Evolutionary conservation across 2,888 invertebrate genomes (phyloP), one percentile per base, ranked within the genome.

Genomic region (Phortica magna): DNA sequence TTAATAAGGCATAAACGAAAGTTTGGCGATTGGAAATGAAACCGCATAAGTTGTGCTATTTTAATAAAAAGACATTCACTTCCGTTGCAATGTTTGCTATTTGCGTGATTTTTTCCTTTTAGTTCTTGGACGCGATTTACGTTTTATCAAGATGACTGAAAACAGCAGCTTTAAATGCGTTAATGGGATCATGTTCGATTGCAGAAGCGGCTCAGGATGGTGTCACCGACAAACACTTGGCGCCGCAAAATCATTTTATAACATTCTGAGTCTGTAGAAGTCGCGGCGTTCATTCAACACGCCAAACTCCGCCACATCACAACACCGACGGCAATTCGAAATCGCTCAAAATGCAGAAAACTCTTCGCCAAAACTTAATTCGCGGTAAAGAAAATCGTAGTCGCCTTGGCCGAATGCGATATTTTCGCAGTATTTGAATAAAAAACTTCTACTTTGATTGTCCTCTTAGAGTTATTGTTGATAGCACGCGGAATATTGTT

Each of bases 171-270:
- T 88, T 76, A 85, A 82, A 84, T 83, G 88, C 82, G 80, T 89
- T 88, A 90, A 83, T 87, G 90, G 86, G 88, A 89, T 90, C 91
- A 91, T 91, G 90, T 91, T 90, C 88, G 83, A 85, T 89, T 83
- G 84, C 85, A 84, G 82, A 86, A 87, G 81, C 81, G 82, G 81
- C 79, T 81, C 84, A 81, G 76, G 61, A 68, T 7, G 19, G 41
- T 39, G 31, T 12, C 31, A 65, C 31, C 65, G n/a, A 65, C 41
- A 65, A 65, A 65, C 65, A 39, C 31, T 65, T 14, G 31, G 39
- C 55, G 55, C 17, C 9, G 9, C 39, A 53, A 68, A 43, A 9
- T 14, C 70, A 71, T 71, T 71, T 71, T 71, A 71, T 53, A 55
- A 53, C 70, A 71, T 71, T 55, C 12, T 53, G 70, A 71, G 42